Conservation (phyloP, 2,797 vertebrate species). For the Crenuchus spilurus region DNA sequence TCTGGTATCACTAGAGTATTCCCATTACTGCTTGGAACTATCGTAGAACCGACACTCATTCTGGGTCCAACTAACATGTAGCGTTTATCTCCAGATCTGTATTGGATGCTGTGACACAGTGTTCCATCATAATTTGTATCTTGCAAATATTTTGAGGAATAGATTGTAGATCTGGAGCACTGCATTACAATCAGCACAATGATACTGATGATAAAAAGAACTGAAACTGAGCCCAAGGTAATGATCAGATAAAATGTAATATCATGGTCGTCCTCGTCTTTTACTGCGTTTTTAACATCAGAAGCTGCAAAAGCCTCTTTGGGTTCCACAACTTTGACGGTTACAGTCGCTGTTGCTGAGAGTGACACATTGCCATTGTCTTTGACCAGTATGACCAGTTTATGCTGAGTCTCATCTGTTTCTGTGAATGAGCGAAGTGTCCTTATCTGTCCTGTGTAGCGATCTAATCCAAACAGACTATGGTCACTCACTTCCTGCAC, state of each 20-base stretch:
- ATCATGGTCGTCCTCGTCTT: slow-evolving; percentile 25
- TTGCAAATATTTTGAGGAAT: slow-evolving; percentile 58
- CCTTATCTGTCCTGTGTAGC: slow-evolving; percentile 57
- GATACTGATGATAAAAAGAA: slow-evolving; percentile 52
- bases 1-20: slow-evolving; percentile 64
- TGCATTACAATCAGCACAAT: slow-evolving; percentile 56
- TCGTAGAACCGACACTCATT: slow-evolving; percentile 50
- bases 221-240: slow-evolving; percentile 39
- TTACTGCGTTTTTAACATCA: slow-evolving; percentile 49
- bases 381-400: slow-evolving; percentile 62
- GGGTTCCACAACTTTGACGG: slow-evolving; percentile 59
- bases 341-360: slow-evolving; percentile 63
- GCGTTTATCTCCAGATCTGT: slow-evolving; percentile 53
- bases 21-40: slow-evolving; percentile 58
- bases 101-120: slow-evolving; percentile 61
- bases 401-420: slow-evolving; percentile 51
- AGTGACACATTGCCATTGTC: slow-evolving; percentile 64
- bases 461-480: slow-evolving; percentile 50
- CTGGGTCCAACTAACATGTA: slow-evolving; percentile 56
- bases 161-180: slow-evolving; percentile 52
- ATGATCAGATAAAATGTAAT: slow-evolving; percentile 50
- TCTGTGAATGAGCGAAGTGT: slow-evolving; percentile 49
- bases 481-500: slow-evolving; percentile 47
- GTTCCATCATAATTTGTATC: slow-evolving; percentile 64
- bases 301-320: slow-evolving; percentile 60